Percentiles rank a stretch among this genome's conserved stretches.
These are phyloP conservation scores for Epirrhoe alternata DNA, from an alignment of 2,888 invertebrate genomes.

Conservation along the genomic window DNA sequence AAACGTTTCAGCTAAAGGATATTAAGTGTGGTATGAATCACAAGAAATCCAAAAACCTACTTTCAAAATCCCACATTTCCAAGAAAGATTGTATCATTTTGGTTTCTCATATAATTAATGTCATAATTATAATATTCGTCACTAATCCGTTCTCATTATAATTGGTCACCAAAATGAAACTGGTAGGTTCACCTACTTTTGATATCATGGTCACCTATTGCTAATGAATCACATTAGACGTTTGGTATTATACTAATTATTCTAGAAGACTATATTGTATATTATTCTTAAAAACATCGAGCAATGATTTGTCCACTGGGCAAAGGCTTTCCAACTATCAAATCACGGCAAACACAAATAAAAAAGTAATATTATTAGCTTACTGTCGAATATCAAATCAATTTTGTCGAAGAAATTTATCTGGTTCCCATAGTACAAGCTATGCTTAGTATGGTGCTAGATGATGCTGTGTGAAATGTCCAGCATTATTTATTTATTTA, in stretches of 20 bases:
- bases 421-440: too few species aligned
- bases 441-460: too few species aligned
- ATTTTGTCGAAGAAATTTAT: too few species aligned
- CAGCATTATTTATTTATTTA: too few species aligned
- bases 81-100: conserved; percentile 21
- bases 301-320: too few species aligned
- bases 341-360: too few species aligned
- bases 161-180: conserved; percentile 30
- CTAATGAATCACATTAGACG: background rate
- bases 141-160: conserved; percentile 17
- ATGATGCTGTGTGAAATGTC: too few species aligned
- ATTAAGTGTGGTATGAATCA: conserved; percentile 15
- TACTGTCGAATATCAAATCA: too few species aligned
- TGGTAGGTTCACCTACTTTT: background rate
- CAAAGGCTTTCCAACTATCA: too few species aligned
- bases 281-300: too few species aligned
- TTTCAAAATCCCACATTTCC: conserved; percentile 16
- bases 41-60: conserved; percentile 6
- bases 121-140: conserved; percentile 17
- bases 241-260: background rate
- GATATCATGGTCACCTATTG: background rate
- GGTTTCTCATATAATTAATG: conserved; percentile 18
- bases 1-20: background rate
- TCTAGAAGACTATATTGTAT: background rate
- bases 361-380: too few species aligned